A percentile compares a stretch with the other conserved stretches of the same genome.
Conservation (phyloP, 2,888 invertebrate species). For the Odontocolon sp. region DNA sequence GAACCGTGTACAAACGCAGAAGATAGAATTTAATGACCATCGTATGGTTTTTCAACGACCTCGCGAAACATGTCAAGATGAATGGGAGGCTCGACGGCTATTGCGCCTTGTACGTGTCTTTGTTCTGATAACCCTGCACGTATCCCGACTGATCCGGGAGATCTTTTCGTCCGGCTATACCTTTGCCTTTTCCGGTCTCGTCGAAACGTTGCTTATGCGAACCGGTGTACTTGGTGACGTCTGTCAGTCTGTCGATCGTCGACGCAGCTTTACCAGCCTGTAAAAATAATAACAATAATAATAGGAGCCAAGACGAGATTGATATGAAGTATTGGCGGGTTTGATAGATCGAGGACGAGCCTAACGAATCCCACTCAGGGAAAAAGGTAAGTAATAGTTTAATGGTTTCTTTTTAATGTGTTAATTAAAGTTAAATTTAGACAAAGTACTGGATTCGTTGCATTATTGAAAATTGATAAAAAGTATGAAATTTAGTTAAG, state of each 20-base stretch:
- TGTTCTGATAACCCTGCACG: conserved; percentile 92
- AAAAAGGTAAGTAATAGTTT: no score
- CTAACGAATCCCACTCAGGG: no score
- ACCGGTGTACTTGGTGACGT: conserved; percentile 93
- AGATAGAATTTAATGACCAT: not conserved
- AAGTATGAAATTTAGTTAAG: no score
- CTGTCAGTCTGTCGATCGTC: conserved; percentile 90
- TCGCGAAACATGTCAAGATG: not conserved
- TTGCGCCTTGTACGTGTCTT: conserved; percentile 85
- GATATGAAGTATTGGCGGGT: no score
- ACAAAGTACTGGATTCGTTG: no score
- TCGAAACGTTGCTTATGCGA: conserved; percentile 94
- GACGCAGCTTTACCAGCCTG: conserved; percentile 80
- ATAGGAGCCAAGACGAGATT: conserved; percentile 17
- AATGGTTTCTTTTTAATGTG: no score
- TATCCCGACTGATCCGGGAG: conserved; percentile 89
- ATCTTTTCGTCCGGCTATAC: conserved; percentile 92
- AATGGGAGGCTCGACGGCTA: conserved; percentile 43
- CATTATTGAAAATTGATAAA: no score
- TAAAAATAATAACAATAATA: conserved; percentile 77
- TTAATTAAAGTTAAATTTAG: no score
- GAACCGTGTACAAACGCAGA: conserved; percentile 17
- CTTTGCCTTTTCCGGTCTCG: conserved; percentile 92
- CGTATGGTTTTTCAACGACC: conserved; percentile 19
- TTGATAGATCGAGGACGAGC: no score